Evolutionary conservation across 2,113 vertebrate genomes (phyloP), one percentile per base, ranked within the genome.

Genomic region (Phylloscopus whistleri): DNA sequence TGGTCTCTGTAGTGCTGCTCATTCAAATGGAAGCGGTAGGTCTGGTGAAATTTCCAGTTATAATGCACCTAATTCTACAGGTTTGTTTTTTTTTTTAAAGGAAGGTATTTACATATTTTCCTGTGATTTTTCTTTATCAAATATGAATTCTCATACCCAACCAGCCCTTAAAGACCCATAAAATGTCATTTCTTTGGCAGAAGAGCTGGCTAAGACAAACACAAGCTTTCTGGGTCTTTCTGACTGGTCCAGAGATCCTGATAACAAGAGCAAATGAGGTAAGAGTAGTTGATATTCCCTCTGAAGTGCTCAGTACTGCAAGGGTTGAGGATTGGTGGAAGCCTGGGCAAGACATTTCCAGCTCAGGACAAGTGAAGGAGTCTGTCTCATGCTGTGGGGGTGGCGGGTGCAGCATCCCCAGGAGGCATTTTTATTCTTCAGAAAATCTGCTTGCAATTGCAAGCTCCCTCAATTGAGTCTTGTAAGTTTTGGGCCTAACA

Each of bases 311-410:
- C 19, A 41, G 31, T 28, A 7, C 37, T 72, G 33, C 16, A 44
- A 27, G 27, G 14, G 8, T 7, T 64, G 56, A 58, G 55, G 66
- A 6, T 1, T 53, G 8, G 14, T 37, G 33, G 46, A 39, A 83
- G 22, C 20, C 26, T 83, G 51, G 15, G 41, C 52, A 33, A 75
- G 26, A 39, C 15, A 28, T 30, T 69, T 64, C 49, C 22, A 46
- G 28, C 26, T 69, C 46, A 60, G 69, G 43, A 59, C 18, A 51
- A 55, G 35, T 3, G 35, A 64, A 79, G 46, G 26, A 64, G n/a
- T 37, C 11, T 12, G 24, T 23, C 53, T 44, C 49, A 63, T 0
- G 0, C 22, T 33, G 24, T 7, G 17, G 20, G 52, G 16, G 7
- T 48, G 33, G 39, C 46, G 15, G 33, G 7, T 31, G 10, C 49